Evolutionary conservation across 2,888 invertebrate genomes (phyloP).

Genomic region (Pandemis corylana): DNA sequence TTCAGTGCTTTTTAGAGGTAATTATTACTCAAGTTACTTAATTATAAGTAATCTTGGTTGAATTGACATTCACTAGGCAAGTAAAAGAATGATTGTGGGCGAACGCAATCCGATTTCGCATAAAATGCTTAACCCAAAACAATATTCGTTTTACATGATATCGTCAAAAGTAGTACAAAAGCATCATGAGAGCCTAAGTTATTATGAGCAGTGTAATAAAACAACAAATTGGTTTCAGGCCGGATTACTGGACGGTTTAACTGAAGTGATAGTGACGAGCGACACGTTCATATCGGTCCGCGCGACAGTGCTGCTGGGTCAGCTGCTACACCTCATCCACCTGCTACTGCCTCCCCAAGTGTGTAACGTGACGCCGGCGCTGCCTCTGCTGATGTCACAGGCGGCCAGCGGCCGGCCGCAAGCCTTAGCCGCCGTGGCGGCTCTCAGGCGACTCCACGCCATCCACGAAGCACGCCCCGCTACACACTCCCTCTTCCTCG

Average conservation of each 20-base stretch:
- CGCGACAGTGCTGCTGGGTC: constrained; percentile 95
- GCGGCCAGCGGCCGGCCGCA: constrained; percentile 92
- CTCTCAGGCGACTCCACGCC: constrained; percentile 90
- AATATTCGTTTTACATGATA: too few species aligned
- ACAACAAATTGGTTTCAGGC: constrained; percentile 68
- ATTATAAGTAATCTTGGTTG: too few species aligned
- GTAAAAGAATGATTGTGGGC: too few species aligned
- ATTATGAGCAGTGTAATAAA: background rate
- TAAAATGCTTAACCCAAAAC: too few species aligned
- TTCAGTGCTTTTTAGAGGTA: constrained; percentile 94
- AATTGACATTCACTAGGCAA: too few species aligned
- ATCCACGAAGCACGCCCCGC: constrained; percentile 92
- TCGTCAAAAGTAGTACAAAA: too few species aligned
- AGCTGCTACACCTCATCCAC: constrained; percentile 94
- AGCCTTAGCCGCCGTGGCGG: constrained; percentile 93
- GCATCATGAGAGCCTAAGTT: too few species aligned
- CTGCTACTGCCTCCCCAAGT: constrained; percentile 94
- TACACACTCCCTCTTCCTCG: constrained; percentile 92
- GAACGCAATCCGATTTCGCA: too few species aligned
- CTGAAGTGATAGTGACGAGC: constrained; percentile 95
- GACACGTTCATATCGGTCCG: constrained; percentile 96
- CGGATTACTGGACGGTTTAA: constrained; percentile 94
- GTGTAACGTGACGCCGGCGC: constrained; percentile 91
- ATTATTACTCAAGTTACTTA: background rate
- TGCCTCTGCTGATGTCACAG: constrained; percentile 92